These are phyloP conservation scores for Enteromius argenteus DNA, from an alignment of 2,797 vertebrate species.

Conservation along the genomic window DNA sequence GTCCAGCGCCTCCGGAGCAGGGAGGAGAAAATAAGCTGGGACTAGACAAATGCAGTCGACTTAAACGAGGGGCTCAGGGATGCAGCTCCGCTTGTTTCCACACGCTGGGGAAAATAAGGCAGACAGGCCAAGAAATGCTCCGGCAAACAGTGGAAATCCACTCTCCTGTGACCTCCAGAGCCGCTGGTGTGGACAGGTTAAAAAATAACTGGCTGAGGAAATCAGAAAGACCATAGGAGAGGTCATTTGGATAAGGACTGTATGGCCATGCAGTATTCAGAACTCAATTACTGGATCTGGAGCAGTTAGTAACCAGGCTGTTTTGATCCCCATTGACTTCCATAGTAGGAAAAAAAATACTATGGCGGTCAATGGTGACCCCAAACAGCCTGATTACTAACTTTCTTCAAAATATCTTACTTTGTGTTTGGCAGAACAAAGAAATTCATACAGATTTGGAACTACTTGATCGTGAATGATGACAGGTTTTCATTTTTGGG, in stretches of 20 bases:
- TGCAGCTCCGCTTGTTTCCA: conserved; percentile 5
- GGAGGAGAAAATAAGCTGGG: conserved; percentile 19
- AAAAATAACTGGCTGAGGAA: neutral
- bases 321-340: no score
- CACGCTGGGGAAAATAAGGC: conserved; percentile 18
- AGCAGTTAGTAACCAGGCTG: no score
- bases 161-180: conserved; percentile 1
- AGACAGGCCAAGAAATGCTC: neutral
- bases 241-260: neutral
- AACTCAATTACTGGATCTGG: neutral
- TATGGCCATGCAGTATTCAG: neutral
- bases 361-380: no score
- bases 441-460: no score
- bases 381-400: no score
- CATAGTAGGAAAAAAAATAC: no score
- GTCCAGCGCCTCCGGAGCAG: conserved; percentile 27
- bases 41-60: neutral
- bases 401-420: no score
- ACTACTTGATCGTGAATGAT: no score
- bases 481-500: no score
- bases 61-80: conserved; percentile 24
- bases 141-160: neutral
- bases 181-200: neutral
- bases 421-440: no score
- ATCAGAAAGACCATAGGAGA: no score